These are phyloP conservation scores for Phaenicophaeus curvirostris DNA, from an alignment of 2,797 vertebrate species.

Conservation along the genomic window DNA sequence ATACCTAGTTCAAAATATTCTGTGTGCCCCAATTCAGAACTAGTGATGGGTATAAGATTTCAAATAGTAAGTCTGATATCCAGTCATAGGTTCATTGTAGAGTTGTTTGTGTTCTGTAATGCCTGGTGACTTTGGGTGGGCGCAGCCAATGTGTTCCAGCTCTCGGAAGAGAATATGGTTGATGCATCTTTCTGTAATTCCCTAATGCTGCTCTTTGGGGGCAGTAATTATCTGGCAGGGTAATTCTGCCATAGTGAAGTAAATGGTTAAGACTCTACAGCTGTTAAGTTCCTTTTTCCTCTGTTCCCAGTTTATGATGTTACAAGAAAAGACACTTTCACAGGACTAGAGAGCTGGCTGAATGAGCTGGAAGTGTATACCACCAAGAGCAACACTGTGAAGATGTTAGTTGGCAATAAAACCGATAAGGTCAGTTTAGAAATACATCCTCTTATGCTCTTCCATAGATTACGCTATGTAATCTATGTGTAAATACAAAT, in stretches of 20 bases:
- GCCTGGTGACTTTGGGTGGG: neutral
- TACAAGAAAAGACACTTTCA: slow-evolving; percentile 62
- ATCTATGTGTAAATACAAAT: too few relatives aligned
- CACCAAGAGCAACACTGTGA: slow-evolving; percentile 10
- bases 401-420: slow-evolving; percentile 72
- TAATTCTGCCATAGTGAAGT: neutral
- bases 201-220: too few relatives aligned
- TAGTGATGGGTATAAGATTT: neutral
- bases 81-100: neutral
- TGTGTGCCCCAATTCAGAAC: neutral
- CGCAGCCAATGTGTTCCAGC: neutral
- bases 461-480: neutral
- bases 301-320: slow-evolving; percentile 65
- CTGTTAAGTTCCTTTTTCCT: neutral
- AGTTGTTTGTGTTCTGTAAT: neutral
- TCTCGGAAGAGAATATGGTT: neutral
- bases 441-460: neutral
- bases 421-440: slow-evolving; percentile 52
- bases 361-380: slow-evolving; percentile 27
- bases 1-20: neutral
- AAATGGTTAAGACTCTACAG: neutral
- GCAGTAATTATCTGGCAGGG: neutral
- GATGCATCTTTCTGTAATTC: neutral
- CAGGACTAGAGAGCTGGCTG: slow-evolving; percentile 50
- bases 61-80: neutral